phyloP scores from a whole-genome alignment of 2,113 vertebrate genomes.

The Odontophorus gujanensis region DNA sequence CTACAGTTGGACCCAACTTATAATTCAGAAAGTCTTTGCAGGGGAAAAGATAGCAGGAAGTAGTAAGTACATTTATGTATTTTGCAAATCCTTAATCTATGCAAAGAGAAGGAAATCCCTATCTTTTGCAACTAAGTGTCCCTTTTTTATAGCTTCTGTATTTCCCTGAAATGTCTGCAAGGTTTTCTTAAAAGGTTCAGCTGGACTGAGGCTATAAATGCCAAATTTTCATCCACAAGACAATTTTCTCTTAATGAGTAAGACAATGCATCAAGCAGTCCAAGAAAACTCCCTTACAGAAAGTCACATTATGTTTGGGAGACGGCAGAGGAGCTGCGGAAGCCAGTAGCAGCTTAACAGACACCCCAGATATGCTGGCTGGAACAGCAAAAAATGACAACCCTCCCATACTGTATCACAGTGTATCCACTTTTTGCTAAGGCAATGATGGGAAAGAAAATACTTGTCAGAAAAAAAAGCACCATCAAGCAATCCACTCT shows the following conservation, averaged over 20 bases:
- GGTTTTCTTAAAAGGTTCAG: neutral
- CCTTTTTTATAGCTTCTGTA: neutral
- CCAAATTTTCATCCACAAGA: neutral
- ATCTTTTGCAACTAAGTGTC: neutral
- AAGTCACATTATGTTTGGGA: neutral
- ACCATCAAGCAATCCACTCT: neutral
- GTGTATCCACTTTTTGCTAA: neutral
- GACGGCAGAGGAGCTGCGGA: neutral
- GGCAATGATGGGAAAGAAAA: neutral
- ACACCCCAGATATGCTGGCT: neutral
- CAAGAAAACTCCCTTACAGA: neutral
- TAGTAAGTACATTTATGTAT: neutral
- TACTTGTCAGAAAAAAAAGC: neutral
- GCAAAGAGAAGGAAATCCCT: neutral
- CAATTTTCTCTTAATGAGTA: neutral
- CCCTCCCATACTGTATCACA: neutral
- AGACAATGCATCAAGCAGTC: neutral
- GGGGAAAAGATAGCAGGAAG: neutral
- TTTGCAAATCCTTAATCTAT: neutral
- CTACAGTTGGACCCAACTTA: neutral
- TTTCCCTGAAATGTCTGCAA: neutral
- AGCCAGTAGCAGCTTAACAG: neutral
- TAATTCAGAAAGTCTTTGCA: neutral
- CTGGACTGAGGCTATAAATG: neutral
- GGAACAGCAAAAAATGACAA: neutral